Base-by-base conservation (phyloP, 2,113 vertebrate species). In the Numenius arquata region DNA sequence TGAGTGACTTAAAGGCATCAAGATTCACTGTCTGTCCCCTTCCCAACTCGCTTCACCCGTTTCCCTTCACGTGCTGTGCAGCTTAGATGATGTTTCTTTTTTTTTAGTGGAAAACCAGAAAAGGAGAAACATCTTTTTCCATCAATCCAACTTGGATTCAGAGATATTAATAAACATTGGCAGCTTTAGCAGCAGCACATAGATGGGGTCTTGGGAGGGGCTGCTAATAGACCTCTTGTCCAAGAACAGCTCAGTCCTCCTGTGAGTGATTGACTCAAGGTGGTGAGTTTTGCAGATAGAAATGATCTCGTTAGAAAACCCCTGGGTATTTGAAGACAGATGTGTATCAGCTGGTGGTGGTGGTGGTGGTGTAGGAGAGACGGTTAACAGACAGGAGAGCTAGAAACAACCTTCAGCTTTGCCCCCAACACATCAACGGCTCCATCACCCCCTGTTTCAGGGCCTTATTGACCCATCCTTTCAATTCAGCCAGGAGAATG, bases 1-100 rank as follows among this genome's bases (percentile, higher is more conserved):
- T 29, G 90, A 94, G 91, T 62, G 78, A 91, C 95, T 96, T 88
- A 56, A 86, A 84, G 75, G 63, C 62, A 78, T 55, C 68, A 12
- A 36, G 80, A 55, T 29, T 73, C 59, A 30, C 59, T 22, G 48
- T 21, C 58, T 45, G 6, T 63, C 41, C 74, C 76, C n/a, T 71
- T 78, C 43, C 45, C 72, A 59, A 12, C 52, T 71, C 1, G 0
- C 20, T 30, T 79, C 0, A 0, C 41, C 85, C 45, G 17, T 76
- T 76, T 52, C 43, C 62, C 75, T 67, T 9, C 7, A 12, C 1
- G 0, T 8, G 36, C 50, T 26, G 9, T 29, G 43, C 30, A 52
- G 23, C n/a, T 77, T 12, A 22, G 47, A 15, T 10, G 15, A 11
- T 1, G 7, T 8, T 66, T 72, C 12, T 55, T 67, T 23, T 50